Percentiles rank a stretch among this genome's conserved stretches.
Evolutionary conservation across 2,113 vertebrate genomes (phyloP).

Genomic region (Calyptommatus sinebrachiatus): DNA sequence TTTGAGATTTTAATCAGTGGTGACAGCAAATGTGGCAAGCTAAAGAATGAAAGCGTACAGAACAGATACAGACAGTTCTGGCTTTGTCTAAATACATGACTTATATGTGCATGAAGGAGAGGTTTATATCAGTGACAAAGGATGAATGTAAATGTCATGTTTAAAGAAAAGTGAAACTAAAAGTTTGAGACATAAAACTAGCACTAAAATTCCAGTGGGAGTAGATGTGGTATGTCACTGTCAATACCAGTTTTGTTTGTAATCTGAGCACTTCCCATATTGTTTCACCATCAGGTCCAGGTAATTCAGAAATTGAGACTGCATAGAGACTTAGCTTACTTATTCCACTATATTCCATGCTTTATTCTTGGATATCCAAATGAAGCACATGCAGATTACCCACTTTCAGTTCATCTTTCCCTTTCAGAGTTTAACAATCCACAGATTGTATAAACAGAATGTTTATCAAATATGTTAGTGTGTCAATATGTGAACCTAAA

Average conservation of each 20-base stretch:
- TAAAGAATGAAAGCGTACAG: conserved; percentile 34
- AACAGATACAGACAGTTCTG: conserved; percentile 41
- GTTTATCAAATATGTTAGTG: background rate
- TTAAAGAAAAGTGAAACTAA: conserved; percentile 38
- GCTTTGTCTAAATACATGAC: conserved; percentile 9
- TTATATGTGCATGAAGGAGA: conserved; percentile 17
- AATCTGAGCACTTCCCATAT: background rate
- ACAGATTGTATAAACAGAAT: background rate
- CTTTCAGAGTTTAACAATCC: background rate
- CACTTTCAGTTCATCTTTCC: rapidly evolving
- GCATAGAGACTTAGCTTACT: no score
- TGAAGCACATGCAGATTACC: background rate
- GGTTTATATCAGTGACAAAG: background rate
- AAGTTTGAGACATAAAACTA: conserved; percentile 34
- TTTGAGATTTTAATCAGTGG: conserved; percentile 45
- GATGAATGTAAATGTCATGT: conserved; percentile 21
- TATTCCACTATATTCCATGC: no score
- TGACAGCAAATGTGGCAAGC: conserved; percentile 21
- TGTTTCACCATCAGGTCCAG: background rate
- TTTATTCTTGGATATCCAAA: background rate
- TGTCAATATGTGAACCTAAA: background rate
- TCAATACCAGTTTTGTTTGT: background rate
- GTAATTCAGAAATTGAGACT: background rate
- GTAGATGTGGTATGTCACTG: background rate
- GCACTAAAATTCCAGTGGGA: conserved; percentile 36